phyloP scores from a whole-genome alignment of 2,888 invertebrate species.

The Protophormia terraenovae region DNA sequence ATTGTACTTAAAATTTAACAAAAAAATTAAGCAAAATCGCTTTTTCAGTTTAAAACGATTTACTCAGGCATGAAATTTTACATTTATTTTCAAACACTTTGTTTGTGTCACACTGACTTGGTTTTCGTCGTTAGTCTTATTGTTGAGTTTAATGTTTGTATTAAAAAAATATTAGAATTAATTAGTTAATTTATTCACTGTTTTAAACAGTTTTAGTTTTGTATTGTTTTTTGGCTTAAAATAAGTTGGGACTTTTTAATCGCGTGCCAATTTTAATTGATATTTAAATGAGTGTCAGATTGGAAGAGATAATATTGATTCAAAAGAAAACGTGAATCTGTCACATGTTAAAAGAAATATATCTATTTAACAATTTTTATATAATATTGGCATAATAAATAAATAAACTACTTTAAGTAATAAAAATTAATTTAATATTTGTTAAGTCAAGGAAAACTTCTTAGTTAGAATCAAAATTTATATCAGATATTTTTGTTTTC shows the following conservation, averaged over 20 bases:
- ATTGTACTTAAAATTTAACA: background rate
- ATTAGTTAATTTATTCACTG: background rate
- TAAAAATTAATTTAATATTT: too few species aligned
- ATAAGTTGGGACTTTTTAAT: conserved; percentile 15
- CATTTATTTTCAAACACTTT: background rate
- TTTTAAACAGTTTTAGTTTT: background rate
- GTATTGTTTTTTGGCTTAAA: conserved; percentile 4
- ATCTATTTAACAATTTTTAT: background rate
- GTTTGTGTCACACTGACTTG: background rate
- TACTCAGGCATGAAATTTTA: conserved; percentile 17
- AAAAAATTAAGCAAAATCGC: too few species aligned
- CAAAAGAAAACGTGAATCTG: conserved; percentile 1
- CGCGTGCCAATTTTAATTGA: conserved; percentile 45
- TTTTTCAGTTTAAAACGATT: conserved; percentile 1
- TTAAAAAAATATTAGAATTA: background rate
- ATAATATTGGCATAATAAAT: too few species aligned
- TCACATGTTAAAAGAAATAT: background rate
- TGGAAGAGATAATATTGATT: background rate
- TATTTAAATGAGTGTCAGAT: conserved; percentile 9
- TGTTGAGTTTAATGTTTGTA: background rate
- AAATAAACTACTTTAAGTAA: too few species aligned
- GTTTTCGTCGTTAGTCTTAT: background rate
- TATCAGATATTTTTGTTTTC: too few species aligned
- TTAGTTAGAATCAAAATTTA: too few species aligned
- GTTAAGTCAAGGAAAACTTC: too few species aligned